Percentiles rank a stretch among this genome's conserved stretches.
Evolutionary conservation across 2,888 invertebrate species (phyloP).

Genomic region (Idaea dimidiata): DNA sequence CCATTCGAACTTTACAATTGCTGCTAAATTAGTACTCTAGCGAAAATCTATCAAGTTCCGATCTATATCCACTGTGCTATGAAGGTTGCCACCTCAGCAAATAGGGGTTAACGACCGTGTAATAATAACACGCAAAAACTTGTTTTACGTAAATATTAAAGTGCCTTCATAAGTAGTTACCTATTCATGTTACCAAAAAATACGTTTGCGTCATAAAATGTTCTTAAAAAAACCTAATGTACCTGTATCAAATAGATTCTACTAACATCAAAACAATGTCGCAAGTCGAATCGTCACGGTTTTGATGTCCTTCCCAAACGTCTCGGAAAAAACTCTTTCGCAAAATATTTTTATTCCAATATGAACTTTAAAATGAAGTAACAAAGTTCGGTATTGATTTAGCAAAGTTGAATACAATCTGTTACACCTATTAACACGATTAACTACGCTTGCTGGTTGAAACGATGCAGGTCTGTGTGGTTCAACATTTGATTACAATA

Average conservation of each 20-base stretch:
- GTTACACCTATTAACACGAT: conserved; percentile 61
- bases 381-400: conserved; percentile 33
- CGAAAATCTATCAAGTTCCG: not conserved
- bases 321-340: conserved; percentile 51
- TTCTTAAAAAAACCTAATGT: not conserved
- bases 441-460: conserved; percentile 59
- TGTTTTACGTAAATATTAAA: not conserved
- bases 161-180: not conserved
- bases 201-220: not conserved
- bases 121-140: not conserved
- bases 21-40: not conserved
- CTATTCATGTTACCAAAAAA: not conserved
- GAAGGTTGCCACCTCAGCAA: not conserved
- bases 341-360: conserved; percentile 34
- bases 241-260: conserved; percentile 10
- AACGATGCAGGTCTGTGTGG: conserved; percentile 45
- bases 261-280: conserved; percentile 39
- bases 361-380: conserved; percentile 32
- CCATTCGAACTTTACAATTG: not conserved
- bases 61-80: not conserved
- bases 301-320: conserved; percentile 56
- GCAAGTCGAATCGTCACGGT: conserved; percentile 56
- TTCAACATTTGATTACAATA: conserved; percentile 38
- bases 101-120: not conserved
- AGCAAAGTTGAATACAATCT: conserved; percentile 20